Evolutionary conservation across 2,797 vertebrate genomes (phyloP), one percentile per base, ranked within the genome.

Genomic region (Schizopygopsis malacanthus): DNA sequence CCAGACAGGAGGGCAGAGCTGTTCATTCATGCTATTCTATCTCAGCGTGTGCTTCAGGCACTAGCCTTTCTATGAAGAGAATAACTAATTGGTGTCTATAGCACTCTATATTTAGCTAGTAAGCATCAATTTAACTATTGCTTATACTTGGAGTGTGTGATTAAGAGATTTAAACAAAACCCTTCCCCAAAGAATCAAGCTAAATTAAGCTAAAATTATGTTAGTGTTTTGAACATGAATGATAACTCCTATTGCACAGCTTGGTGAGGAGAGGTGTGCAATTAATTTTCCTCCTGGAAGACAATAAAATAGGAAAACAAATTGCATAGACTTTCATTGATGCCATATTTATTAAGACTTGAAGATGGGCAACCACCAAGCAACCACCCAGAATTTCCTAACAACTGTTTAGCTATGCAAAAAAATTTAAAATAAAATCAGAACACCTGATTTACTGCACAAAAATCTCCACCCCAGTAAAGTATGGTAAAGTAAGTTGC

Each of bases 21-120:
- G 41, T 78, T 59, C 37, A 72, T 59, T 72, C 73, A 70, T 43
- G 83, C 33, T 84, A 33, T 41, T 84, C 39, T 33, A 54, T 56
- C 47, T 43, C 28, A 69, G 69, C 0, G 37, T 77, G 72, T 77
- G 61, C 61, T 69, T 47, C 61, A 28, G 82, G 33, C 22, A 84
- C 33, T 13, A 65, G 22, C 47, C 7, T 45, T 54, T 20, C 43
- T 41, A 72, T 28, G 80, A 50, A 65, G 61, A 67, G 5, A 52
- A 69, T 0, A 67, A 37, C 45, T 69, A 20, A 83, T 5, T 25
- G 45, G n/a, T 56, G 37, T 78, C 73, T 54, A 39, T 39, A 83
- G 28, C 39, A 25, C 41, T 65, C 41, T 84, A 83, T 37, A 22
- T 79, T 79, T 54, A 85, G 25, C 6, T 2, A 43, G 39, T 5